phyloP scores from a whole-genome alignment of 2,888 invertebrate species.

The Halictus quadricinctus region DNA sequence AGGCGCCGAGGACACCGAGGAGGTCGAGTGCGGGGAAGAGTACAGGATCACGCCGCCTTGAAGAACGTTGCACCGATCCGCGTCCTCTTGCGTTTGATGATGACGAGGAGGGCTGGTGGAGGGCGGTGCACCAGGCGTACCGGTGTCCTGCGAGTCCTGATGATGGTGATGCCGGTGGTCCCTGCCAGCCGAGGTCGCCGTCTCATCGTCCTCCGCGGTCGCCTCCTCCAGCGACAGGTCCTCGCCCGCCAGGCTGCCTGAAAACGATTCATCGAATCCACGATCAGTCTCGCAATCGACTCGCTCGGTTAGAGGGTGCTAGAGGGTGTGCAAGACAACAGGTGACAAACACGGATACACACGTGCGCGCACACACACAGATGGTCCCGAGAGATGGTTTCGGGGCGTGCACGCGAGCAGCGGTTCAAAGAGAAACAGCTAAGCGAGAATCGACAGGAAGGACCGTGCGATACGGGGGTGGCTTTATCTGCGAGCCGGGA shows the following conservation, averaged over 20 bases:
- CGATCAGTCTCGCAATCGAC: slow-evolving; percentile 45
- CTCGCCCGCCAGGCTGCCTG: slow-evolving; percentile 92
- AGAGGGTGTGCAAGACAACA: neutral
- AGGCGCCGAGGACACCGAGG: slow-evolving; percentile 72
- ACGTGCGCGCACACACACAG: slow-evolving; percentile 4
- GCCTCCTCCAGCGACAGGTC: slow-evolving; percentile 88
- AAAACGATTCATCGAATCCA: slow-evolving; percentile 79
- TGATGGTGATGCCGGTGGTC: slow-evolving; percentile 81
- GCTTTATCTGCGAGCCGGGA: slow-evolving; percentile 70
- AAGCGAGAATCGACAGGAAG: slow-evolving; percentile 73
- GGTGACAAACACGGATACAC: slow-evolving; percentile 11
- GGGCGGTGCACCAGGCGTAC: slow-evolving; percentile 65
- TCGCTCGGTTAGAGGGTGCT: neutral
- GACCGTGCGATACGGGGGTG: slow-evolving; percentile 71
- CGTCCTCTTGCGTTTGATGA: slow-evolving; percentile 76
- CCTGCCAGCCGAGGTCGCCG: slow-evolving; percentile 77
- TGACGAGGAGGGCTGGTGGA: slow-evolving; percentile 76
- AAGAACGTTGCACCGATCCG: slow-evolving; percentile 78
- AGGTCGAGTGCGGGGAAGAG: slow-evolving; percentile 77
- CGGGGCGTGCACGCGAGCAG: slow-evolving; percentile 18
- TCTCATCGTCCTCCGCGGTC: slow-evolving; percentile 83
- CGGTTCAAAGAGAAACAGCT: neutral
- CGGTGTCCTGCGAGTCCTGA: slow-evolving; percentile 73
- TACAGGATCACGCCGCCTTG: slow-evolving; percentile 80
- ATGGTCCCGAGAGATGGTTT: neutral